phyloP scores from a whole-genome alignment of 1,140 invertebrate genomes.

The Wiebesia pumilae region DNA sequence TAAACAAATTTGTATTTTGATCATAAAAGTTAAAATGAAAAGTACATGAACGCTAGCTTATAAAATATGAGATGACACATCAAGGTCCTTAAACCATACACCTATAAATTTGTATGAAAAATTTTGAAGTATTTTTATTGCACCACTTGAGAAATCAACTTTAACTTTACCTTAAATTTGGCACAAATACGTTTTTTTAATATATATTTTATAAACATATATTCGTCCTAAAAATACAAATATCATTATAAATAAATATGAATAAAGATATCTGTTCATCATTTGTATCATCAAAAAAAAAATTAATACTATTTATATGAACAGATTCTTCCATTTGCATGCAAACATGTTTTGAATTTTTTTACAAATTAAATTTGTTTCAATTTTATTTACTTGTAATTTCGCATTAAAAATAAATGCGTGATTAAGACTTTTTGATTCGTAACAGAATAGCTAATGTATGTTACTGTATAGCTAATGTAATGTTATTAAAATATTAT shows the following conservation, averaged over 20 bases:
- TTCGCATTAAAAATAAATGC: no score
- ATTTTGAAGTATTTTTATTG: neutral
- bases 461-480: no score
- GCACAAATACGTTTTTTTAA: slow-evolving; percentile 39
- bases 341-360: no score
- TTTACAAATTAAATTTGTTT: no score
- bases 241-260: neutral
- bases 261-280: neutral
- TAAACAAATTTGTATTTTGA: no score
- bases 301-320: no score
- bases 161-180: slow-evolving; percentile 37
- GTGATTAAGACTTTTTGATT: no score
- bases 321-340: no score
- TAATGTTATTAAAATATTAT: no score
- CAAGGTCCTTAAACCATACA: neutral
- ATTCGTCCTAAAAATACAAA: slow-evolving; percentile 11
- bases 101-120: neutral
- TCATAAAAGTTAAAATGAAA: neutral
- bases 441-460: no score
- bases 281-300: no score
- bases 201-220: slow-evolving; percentile 19
- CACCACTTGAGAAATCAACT: slow-evolving; percentile 10
- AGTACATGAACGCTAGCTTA: neutral
- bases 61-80: neutral
- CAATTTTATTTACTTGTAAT: no score